These are phyloP conservation scores for Hyposmocoma kahamanoa DNA, from an alignment of 1,140 invertebrate genomes.

Conservation along the genomic window DNA sequence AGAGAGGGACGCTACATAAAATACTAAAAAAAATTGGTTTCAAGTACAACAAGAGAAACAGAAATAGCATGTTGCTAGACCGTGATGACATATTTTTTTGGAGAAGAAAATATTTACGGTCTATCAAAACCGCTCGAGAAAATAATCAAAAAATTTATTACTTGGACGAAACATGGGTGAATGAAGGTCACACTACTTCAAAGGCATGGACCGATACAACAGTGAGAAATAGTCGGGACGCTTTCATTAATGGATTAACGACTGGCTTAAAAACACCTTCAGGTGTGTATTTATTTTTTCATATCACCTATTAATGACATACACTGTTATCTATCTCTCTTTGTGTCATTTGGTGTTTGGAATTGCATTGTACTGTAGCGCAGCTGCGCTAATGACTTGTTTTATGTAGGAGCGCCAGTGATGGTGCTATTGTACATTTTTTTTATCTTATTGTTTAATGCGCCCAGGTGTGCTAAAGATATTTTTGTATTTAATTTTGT, in stretches of 20 bases:
- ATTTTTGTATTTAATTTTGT: no score
- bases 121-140: neutral
- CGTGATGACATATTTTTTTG: neutral
- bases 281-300: no score
- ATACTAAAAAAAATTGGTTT: neutral
- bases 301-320: no score
- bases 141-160: neutral
- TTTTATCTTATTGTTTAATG: no score
- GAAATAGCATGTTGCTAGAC: neutral
- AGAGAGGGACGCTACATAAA: neutral
- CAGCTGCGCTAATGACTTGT: no score
- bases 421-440: no score
- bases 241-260: conserved; percentile 25
- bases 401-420: no score
- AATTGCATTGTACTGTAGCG: no score
- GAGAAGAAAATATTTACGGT: neutral
- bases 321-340: no score
- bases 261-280: conserved; percentile 30
- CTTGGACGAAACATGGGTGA: conserved; percentile 2
- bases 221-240: conserved; percentile 7
- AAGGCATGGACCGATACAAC: neutral
- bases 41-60: neutral
- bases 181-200: neutral
- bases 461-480: no score
- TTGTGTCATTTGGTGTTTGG: no score